phyloP scores from a whole-genome alignment of 2,113 vertebrate species.

The Mohoua ochrocephala region DNA sequence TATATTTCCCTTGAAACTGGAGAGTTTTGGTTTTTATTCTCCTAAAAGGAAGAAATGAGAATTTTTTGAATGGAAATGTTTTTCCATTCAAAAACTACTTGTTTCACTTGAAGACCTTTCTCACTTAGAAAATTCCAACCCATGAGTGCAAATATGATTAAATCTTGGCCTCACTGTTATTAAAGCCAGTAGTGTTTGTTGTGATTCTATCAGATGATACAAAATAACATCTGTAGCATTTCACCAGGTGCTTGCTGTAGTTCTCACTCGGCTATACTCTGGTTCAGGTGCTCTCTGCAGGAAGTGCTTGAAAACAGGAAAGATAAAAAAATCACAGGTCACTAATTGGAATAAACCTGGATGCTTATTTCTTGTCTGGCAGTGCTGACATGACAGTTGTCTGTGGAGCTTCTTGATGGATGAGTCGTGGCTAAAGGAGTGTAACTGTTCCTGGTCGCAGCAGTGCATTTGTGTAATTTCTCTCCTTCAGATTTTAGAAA shows the following conservation, averaged over 20 bases:
- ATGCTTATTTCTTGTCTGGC: neutral
- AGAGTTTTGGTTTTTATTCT: neutral
- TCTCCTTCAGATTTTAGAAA: neutral
- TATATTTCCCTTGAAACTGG: neutral
- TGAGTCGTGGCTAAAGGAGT: neutral
- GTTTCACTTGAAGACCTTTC: neutral
- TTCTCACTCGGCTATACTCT: neutral
- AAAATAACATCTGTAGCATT: neutral
- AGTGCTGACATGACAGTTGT: neutral
- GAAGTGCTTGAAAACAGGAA: neutral
- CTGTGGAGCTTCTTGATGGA: neutral
- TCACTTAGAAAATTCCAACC: neutral
- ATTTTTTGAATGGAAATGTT: neutral
- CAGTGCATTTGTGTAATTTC: neutral
- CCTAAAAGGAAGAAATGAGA: neutral
- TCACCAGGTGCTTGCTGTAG: neutral
- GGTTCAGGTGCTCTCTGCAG: neutral
- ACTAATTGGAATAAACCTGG: neutral
- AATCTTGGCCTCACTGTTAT: neutral
- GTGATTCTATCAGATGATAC: neutral
- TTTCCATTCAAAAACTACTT: neutral
- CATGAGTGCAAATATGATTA: neutral
- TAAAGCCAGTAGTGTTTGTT: neutral
- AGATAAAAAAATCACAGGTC: neutral
- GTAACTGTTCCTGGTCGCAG: neutral